Evolutionary conservation across 2,888 invertebrate genomes (phyloP).

Genomic region (Acanthococcus lagerstroemiae): DNA sequence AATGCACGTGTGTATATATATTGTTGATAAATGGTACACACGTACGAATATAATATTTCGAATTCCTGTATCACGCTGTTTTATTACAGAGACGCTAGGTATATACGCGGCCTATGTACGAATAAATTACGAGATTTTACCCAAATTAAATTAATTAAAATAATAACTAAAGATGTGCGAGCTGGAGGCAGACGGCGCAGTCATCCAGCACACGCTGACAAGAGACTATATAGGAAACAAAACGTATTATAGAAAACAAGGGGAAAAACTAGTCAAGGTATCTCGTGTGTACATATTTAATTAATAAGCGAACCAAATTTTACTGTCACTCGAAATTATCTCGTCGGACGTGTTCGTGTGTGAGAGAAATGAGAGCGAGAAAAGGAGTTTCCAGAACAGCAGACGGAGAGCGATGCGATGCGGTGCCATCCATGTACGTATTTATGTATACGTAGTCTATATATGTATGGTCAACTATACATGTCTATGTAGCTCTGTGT

Average conservation of each 20-base stretch:
- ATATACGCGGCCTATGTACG: too few relatives aligned
- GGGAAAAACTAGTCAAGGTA: neutral
- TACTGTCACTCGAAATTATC: neutral
- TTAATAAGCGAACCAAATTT: neutral
- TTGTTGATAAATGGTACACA: neutral
- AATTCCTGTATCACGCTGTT: neutral
- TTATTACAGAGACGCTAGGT: neutral
- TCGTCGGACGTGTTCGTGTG: neutral
- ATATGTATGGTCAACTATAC: too few relatives aligned
- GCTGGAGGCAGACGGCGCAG: too few relatives aligned
- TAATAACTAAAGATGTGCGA: too few relatives aligned
- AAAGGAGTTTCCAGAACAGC: too few relatives aligned
- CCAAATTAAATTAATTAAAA: neutral
- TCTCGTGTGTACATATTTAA: neutral
- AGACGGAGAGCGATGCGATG: too few relatives aligned
- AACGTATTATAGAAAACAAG: too few relatives aligned
- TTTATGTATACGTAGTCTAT: too few relatives aligned
- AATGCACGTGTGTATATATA: neutral
- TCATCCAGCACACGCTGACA: too few relatives aligned
- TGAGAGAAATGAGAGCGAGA: neutral
- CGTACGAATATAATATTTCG: neutral
- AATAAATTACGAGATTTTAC: neutral
- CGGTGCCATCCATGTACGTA: too few relatives aligned
- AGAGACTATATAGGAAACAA: too few relatives aligned
- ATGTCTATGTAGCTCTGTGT: too few relatives aligned